These are phyloP conservation scores for Rhombomys opimus DNA, from an alignment of 2,113 vertebrate genomes.

Conservation along the genomic window DNA sequence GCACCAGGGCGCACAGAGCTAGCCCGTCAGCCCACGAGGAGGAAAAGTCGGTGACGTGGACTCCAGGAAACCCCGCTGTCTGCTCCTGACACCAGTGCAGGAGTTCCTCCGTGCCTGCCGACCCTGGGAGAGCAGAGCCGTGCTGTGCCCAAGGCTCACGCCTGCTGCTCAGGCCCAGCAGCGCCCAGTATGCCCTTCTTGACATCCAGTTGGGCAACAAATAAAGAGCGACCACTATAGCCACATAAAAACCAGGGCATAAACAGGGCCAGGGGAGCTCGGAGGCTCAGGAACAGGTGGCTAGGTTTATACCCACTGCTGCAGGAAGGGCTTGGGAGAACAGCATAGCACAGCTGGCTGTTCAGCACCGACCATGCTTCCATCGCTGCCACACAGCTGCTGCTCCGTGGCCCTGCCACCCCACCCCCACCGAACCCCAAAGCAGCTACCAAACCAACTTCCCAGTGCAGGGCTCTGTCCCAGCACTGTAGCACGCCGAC, in stretches of 20 bases:
- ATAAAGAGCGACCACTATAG: neutral
- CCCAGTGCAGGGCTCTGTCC: neutral
- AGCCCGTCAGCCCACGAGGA: conserved; percentile 93
- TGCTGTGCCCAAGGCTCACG: neutral
- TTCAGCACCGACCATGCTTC: neutral
- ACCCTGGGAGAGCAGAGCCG: conserved; percentile 26
- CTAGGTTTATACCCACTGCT: neutral
- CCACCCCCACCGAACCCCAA: neutral
- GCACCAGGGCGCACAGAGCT: conserved; percentile 94
- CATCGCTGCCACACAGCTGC: neutral
- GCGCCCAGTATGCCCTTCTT: neutral
- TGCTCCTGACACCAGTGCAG: conserved; percentile 94
- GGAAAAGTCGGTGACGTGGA: conserved; percentile 90
- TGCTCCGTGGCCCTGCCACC: neutral
- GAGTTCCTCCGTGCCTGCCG: conserved; percentile 85
- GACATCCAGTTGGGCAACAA: neutral
- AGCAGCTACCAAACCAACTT: neutral
- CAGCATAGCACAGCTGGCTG: fast-evolving
- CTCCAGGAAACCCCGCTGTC: conserved; percentile 88
- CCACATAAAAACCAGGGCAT: neutral
- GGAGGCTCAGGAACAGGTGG: neutral
- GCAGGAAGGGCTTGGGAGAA: neutral
- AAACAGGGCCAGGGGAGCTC: neutral
- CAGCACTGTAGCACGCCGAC: fast-evolving
- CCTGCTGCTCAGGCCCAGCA: neutral